These are phyloP conservation scores for Hemibagrus guttatus DNA, from an alignment of 2,797 vertebrate genomes.

Conservation along the genomic window DNA sequence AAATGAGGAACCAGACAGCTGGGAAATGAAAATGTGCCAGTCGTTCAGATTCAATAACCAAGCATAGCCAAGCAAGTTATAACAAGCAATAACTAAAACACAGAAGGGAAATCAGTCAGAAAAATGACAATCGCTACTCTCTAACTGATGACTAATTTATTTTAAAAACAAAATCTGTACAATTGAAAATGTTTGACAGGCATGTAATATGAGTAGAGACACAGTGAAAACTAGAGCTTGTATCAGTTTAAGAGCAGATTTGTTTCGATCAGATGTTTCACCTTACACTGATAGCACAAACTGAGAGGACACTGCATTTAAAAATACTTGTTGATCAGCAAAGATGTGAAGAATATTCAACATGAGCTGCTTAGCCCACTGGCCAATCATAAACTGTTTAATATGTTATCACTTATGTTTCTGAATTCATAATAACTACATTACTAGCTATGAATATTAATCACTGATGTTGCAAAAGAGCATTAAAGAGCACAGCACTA, in stretches of 20 bases:
- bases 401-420: not conserved
- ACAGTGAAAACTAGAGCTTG: constrained; percentile 9
- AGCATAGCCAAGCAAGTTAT: not conserved
- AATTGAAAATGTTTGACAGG: constrained; percentile 24
- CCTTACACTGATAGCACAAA: not conserved
- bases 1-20: no score
- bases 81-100: not conserved
- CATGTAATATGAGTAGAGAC: not conserved
- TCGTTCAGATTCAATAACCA: not conserved
- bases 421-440: not conserved
- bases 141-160: constrained; percentile 27
- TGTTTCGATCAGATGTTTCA: not conserved
- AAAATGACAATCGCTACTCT: not conserved
- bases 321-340: not conserved
- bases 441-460: not conserved
- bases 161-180: constrained; percentile 33
- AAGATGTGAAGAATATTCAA: not conserved
- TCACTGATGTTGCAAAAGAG: not conserved
- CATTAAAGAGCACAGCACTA: not conserved
- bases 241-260: not conserved
- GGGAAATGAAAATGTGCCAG: not conserved
- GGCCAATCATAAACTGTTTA: not conserved
- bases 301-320: not conserved
- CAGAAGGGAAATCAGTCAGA: not conserved
- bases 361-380: not conserved